Evolutionary conservation across 2,888 invertebrate species (phyloP).

Genomic region (Heliconius erato): DNA sequence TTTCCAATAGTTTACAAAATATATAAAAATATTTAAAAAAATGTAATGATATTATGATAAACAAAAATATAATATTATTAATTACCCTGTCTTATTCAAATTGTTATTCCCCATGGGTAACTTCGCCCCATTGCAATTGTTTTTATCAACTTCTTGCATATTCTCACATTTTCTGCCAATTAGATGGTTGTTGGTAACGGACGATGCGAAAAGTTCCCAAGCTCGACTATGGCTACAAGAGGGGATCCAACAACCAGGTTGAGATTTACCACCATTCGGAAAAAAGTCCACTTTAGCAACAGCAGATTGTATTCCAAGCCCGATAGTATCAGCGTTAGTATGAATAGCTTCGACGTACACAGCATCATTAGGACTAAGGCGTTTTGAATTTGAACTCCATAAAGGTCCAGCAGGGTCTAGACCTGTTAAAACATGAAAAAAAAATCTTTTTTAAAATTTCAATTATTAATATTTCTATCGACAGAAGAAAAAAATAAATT

Average conservation of each 20-base stretch:
- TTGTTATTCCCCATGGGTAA: conserved; percentile 68
- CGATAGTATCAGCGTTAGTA: conserved; percentile 78
- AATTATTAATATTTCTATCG: too few relatives aligned
- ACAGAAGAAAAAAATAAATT: too few relatives aligned
- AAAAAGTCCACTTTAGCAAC: conserved; percentile 86
- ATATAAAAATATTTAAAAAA: not conserved
- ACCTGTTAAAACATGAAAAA: conserved; percentile 55
- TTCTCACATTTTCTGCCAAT: conserved; percentile 62
- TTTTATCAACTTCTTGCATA: conserved; percentile 60
- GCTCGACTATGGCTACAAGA: conserved; percentile 73
- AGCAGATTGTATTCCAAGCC: conserved; percentile 77
- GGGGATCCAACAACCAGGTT: conserved; percentile 68
- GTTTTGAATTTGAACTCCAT: conserved; percentile 61
- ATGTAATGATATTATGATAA: not conserved
- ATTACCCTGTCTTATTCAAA: conserved; percentile 66
- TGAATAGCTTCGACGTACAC: conserved; percentile 73
- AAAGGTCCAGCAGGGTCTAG: conserved; percentile 73
- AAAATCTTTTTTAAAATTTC: not conserved
- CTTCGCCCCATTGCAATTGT: conserved; percentile 65
- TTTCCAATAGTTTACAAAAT: not conserved
- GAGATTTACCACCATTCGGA: conserved; percentile 84
- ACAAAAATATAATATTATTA: not conserved
- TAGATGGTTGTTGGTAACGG: conserved; percentile 67
- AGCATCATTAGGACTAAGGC: conserved; percentile 66
- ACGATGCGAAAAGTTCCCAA: conserved; percentile 70